Evolutionary conservation across 2,888 invertebrate genomes (phyloP), one percentile per base, ranked within the genome.

Genomic region (Anoplius nigerrimus): DNA sequence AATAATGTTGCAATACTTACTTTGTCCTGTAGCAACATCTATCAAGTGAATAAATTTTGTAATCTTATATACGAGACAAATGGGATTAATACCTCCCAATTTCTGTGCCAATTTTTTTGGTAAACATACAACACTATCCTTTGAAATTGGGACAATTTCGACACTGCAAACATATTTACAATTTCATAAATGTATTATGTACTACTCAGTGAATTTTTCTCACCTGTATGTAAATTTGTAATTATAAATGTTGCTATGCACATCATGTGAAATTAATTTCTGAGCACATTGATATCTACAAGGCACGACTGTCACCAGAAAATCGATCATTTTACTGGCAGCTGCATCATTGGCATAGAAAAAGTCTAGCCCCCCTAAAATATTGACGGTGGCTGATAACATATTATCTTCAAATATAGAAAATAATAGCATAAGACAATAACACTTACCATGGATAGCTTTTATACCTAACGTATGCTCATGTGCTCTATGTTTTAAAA

Each of bases 301-400:
- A 0, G 99, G 99, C 62, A 99, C 92, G 77, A 97, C 94, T 4
- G 95, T 92, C 70, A 92, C 91, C 11, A 99, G 90, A 86, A 99
- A 99, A 83, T 99, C 98, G 0, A 98, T 94, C 94, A 99, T 93
- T 91, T 98, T 98, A 24, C 97, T 92, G 0, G 98, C 98, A 87
- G 95, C 94, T 72, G 94, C 94, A 89, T 97, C 97, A 74, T 93
- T 94, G 2, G 95, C 91, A 87, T 95, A 99, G 89, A 93, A 99
- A 88, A 99, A 99, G 89, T 99, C 99, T 57, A 99, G 89, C 8
- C 99, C 99, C 88, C 96, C 97, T 93, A 91, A n/a, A 42, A 54
- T 24, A 56, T 18, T 21, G 45, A 56, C 2, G 46, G 21, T 4
- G 57, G 16, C 22, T 11, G 43, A 55, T 46, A 46, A 43, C 27